Evolutionary conservation across 2,888 invertebrate genomes (phyloP).

Genomic region (Pristionchus arcanus): DNA sequence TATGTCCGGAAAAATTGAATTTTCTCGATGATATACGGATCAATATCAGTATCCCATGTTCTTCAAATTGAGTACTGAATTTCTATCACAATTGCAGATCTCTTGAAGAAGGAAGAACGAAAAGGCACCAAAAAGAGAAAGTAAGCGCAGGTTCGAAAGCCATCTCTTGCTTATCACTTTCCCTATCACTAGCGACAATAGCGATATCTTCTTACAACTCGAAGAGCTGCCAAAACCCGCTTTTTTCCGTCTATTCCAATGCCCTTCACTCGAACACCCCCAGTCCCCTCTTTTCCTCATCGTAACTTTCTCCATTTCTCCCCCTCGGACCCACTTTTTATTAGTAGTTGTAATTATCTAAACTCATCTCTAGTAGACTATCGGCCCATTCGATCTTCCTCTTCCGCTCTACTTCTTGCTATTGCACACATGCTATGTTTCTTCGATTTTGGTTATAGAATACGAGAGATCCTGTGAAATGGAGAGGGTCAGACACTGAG

Average conservation of each 20-base stretch:
- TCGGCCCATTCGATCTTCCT: background rate
- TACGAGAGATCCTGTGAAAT: too few relatives aligned
- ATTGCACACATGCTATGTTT: background rate
- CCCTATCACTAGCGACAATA: background rate
- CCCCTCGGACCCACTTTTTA: background rate
- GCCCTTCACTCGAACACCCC: background rate
- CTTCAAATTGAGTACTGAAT: background rate
- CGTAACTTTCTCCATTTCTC: slow-evolving; percentile 18
- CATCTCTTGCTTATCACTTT: background rate
- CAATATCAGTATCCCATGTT: background rate
- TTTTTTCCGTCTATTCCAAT: background rate
- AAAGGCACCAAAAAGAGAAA: background rate
- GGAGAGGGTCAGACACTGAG: too few relatives aligned
- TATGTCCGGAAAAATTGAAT: background rate
- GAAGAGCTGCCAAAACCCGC: background rate
- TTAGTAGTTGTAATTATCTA: slow-evolving; percentile 46
- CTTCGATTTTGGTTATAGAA: background rate
- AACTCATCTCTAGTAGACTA: slow-evolving; percentile 1
- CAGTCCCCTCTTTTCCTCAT: background rate
- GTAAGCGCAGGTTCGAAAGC: background rate
- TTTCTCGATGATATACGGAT: background rate
- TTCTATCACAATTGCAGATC: background rate
- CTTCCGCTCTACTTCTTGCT: slow-evolving; percentile 43
- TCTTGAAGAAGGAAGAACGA: background rate
- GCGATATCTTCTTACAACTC: slow-evolving; percentile 11